Conservation (phyloP, 2,888 invertebrate genomes). For the Tetranychus piercei region DNA sequence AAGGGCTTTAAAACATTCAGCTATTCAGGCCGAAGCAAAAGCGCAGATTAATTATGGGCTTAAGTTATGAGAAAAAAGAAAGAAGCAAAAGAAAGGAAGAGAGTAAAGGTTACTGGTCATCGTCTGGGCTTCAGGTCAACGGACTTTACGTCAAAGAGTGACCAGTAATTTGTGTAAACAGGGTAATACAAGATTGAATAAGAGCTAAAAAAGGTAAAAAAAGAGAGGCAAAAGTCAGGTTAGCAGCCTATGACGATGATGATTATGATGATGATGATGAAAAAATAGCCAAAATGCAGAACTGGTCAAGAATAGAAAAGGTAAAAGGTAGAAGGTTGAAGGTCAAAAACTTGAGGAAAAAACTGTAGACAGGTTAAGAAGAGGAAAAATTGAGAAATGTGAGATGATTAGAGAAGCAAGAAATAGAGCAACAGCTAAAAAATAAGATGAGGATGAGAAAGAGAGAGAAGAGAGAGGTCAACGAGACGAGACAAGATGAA, state of each 20-base stretch:
- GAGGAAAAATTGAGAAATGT: background rate
- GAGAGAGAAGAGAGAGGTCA: background rate
- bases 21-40: background rate
- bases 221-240: background rate
- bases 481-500: background rate
- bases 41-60: background rate
- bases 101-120: conserved; percentile 1
- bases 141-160: conserved; percentile 1
- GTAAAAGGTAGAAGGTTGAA: background rate
- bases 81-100: background rate
- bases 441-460: background rate
- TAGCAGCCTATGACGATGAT: background rate
- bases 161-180: background rate
- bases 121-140: background rate
- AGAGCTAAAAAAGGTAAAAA: background rate
- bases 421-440: background rate
- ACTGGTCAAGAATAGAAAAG: background rate
- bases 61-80: background rate
- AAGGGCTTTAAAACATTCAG: background rate
- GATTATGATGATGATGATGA: background rate
- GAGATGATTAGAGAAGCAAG: background rate
- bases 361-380: too few species aligned
- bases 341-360: background rate
- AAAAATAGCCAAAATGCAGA: background rate
- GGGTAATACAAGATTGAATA: conserved; percentile 1